A percentile compares a stretch with the other conserved stretches of the same genome.
phyloP scores from a whole-genome alignment of 2,888 invertebrate genomes.

The Ormia ochracea region DNA sequence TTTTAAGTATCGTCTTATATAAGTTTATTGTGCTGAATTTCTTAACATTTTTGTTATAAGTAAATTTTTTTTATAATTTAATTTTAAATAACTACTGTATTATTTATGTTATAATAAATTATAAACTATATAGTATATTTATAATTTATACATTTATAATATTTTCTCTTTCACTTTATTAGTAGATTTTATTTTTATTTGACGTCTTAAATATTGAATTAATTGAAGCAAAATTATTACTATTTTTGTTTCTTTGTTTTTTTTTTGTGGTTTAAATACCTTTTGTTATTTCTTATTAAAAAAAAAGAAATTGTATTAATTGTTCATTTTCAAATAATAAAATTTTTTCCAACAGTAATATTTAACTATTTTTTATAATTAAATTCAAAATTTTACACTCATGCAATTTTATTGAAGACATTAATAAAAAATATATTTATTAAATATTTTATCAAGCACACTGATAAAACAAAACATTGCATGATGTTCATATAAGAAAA shows the following conservation, averaged over 20 bases:
- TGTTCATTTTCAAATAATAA: background rate
- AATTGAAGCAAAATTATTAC: slow-evolving; percentile 21
- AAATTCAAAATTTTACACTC: slow-evolving; percentile 43
- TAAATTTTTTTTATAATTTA: slow-evolving; percentile 11
- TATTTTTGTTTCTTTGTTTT: no score
- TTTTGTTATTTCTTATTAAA: background rate
- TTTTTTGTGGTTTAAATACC: no score
- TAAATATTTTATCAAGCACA: slow-evolving; percentile 51
- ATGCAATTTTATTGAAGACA: slow-evolving; percentile 52
- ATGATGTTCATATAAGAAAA: background rate
- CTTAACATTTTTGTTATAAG: slow-evolving; percentile 33
- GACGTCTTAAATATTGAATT: background rate
- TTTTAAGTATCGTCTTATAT: slow-evolving; percentile 25
- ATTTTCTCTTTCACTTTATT: background rate
- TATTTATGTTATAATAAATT: slow-evolving; percentile 11
- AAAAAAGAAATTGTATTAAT: background rate
- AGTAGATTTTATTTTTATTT: background rate
- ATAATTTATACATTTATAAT: background rate
- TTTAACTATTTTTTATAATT: background rate
- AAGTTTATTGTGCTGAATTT: slow-evolving; percentile 58
- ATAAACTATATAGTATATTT: slow-evolving; percentile 7
- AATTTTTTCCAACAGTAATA: background rate
- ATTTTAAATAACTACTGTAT: slow-evolving; percentile 29
- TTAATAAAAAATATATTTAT: slow-evolving; percentile 13
- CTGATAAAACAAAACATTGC: slow-evolving; percentile 16